Conservation (phyloP, 2,797 vertebrate species). For the Streptopelia turtur region DNA sequence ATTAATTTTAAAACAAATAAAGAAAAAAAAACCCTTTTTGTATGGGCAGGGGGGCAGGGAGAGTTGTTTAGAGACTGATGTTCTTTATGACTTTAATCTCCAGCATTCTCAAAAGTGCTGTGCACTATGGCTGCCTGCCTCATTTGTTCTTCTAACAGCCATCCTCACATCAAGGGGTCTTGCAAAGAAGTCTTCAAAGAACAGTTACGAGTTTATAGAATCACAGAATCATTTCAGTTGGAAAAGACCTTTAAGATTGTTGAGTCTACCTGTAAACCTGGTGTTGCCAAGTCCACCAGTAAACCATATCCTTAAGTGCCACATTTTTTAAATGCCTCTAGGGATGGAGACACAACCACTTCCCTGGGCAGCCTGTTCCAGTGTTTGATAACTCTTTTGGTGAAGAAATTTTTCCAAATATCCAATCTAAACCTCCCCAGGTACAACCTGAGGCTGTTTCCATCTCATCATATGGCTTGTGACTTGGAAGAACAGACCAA, state of each 20-base stretch:
- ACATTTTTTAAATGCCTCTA: neutral
- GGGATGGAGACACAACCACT: neutral
- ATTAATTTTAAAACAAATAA: neutral
- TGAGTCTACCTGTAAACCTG: neutral
- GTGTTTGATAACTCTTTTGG: neutral
- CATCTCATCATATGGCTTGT: neutral
- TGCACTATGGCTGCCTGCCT: neutral
- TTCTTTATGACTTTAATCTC: neutral
- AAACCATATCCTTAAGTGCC: neutral
- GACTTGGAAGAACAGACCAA: neutral
- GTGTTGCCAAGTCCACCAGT: neutral
- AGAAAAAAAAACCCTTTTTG: neutral
- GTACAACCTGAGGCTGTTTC: accelerated
- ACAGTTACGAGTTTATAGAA: neutral
- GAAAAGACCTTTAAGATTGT: neutral
- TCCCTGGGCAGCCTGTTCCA: neutral
- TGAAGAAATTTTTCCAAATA: neutral
- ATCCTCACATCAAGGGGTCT: neutral
- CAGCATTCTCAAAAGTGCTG: neutral
- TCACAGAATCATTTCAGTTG: neutral
- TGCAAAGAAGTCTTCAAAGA: neutral
- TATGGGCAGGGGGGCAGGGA: neutral
- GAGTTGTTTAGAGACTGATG: neutral
- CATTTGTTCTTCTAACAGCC: neutral
- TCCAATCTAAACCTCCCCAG: neutral